Percentiles rank a stretch among this genome's conserved stretches.
Evolutionary conservation across 1,140 invertebrate species (phyloP).

Genomic region (Campodea augens): DNA sequence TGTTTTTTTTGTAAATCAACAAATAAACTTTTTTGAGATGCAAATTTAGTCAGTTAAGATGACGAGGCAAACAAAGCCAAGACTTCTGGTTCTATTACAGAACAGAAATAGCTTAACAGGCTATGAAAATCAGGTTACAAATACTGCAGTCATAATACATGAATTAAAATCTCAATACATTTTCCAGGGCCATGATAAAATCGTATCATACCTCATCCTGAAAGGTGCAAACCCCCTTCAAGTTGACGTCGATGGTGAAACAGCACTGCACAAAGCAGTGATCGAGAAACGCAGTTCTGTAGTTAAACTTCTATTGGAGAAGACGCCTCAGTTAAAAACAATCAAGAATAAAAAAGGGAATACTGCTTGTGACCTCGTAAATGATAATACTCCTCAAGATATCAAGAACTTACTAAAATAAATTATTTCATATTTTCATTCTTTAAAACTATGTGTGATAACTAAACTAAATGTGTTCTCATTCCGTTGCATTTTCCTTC

Average conservation of each 20-base stretch:
- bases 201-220: conserved; percentile 42
- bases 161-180: conserved; percentile 5
- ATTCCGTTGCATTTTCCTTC: too few relatives aligned
- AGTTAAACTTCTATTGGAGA: conserved; percentile 32
- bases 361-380: too few relatives aligned
- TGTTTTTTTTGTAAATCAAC: too few relatives aligned
- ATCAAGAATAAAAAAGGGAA: conserved; percentile 2
- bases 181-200: conserved; percentile 32
- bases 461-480: too few relatives aligned
- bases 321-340: conserved; percentile 25
- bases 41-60: too few relatives aligned
- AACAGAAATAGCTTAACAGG: conserved; percentile 14
- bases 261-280: conserved; percentile 51
- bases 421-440: too few relatives aligned
- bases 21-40: too few relatives aligned
- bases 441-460: too few relatives aligned
- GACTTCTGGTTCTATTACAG: too few relatives aligned
- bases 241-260: conserved; percentile 57
- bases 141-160: not conserved
- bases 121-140: conserved; percentile 15
- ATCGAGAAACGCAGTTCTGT: conserved; percentile 34
- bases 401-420: too few relatives aligned
- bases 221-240: conserved; percentile 37
- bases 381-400: too few relatives aligned
- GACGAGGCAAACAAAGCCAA: too few relatives aligned